A percentile compares a stretch with the other conserved stretches of the same genome.
Evolutionary conservation across 2,888 invertebrate species (phyloP).

Genomic region (Drosophila phalerata): DNA sequence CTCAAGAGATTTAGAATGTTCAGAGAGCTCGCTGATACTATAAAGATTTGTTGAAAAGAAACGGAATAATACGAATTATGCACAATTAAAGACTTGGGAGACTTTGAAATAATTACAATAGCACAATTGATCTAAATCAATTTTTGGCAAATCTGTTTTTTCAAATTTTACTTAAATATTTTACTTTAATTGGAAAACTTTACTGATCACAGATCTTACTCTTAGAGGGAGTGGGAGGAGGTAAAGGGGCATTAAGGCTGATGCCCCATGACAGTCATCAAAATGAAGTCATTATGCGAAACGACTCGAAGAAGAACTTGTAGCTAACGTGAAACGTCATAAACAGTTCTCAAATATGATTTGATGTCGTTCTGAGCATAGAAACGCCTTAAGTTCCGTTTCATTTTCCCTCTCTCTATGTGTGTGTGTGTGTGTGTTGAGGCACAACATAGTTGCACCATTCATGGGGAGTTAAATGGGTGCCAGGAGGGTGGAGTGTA

Average conservation of each 20-base stretch:
- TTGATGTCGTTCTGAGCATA: conserved; percentile 55
- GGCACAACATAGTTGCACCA: conserved; percentile 64
- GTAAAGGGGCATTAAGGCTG: conserved; percentile 1
- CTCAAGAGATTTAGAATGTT: background rate
- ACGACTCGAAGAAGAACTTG: conserved; percentile 29
- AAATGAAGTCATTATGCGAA: conserved; percentile 53
- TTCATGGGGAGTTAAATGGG: conserved; percentile 47
- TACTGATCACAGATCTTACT: background rate
- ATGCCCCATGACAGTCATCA: conserved; percentile 35
- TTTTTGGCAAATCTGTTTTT: too few relatives aligned
- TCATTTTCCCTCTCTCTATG: background rate
- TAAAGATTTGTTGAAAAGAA: too few relatives aligned
- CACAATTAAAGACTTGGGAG: too few relatives aligned
- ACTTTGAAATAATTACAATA: too few relatives aligned
- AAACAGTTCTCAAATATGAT: conserved; percentile 55
- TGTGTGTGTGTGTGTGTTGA: conserved; percentile 15
- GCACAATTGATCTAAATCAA: too few relatives aligned
- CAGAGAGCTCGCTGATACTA: too few relatives aligned
- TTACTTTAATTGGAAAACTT: background rate
- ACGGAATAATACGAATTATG: too few relatives aligned
- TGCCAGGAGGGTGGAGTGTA: background rate
- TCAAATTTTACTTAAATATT: background rate
- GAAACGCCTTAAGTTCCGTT: conserved; percentile 48
- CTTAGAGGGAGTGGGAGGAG: background rate
- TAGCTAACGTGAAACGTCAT: conserved; percentile 52